Conservation (phyloP, 1,140 invertebrate genomes). For the Lepidotrigona ventralis region DNA sequence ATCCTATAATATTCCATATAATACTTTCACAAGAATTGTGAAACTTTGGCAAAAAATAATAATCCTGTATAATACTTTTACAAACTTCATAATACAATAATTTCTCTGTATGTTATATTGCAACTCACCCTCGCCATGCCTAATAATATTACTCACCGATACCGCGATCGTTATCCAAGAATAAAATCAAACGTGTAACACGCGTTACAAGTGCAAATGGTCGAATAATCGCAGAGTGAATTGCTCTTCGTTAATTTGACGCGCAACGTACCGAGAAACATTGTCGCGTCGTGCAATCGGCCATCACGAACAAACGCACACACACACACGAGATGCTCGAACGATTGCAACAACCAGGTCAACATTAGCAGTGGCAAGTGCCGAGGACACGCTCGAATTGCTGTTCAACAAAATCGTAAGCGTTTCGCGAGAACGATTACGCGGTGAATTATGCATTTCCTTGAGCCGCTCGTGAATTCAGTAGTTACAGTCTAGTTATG, state of each 20-base stretch:
- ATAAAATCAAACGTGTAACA: background rate
- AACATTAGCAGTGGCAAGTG: background rate
- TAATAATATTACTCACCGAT: background rate
- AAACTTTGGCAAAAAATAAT: no score
- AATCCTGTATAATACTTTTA: background rate
- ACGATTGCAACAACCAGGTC: background rate
- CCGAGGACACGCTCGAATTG: background rate
- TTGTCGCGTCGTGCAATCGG: background rate
- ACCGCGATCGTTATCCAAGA: background rate
- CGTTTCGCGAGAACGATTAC: background rate
- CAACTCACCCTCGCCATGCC: no score
- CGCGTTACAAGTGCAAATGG: background rate
- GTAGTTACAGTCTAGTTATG: background rate
- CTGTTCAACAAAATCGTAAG: conserved; percentile 6
- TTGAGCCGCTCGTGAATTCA: background rate
- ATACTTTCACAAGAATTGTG: no score
- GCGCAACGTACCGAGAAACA: background rate
- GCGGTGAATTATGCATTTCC: conserved; percentile 10
- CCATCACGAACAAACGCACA: background rate
- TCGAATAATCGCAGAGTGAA: background rate
- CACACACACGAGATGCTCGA: background rate
- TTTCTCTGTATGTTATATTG: no score
- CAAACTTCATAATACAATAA: background rate
- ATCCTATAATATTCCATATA: no score
- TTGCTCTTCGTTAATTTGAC: background rate